Evolutionary conservation across 2,113 vertebrate species (phyloP).

Genomic region (Pica pica): DNA sequence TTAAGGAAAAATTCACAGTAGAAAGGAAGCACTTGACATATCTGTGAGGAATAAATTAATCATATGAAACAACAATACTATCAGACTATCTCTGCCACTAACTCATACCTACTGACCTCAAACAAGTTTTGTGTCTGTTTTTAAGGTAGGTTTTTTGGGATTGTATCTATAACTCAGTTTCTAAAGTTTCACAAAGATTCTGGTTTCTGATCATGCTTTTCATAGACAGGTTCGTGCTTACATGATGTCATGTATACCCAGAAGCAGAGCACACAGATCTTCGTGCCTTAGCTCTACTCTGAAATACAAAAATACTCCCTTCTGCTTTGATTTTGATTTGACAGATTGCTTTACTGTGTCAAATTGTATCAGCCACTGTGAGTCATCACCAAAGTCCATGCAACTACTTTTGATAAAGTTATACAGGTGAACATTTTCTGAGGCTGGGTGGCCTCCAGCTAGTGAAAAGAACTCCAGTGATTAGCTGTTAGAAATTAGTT

Average conservation of each 20-base stretch:
- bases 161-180: fast-evolving
- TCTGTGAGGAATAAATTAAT: neutral
- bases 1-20: neutral
- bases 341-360: neutral
- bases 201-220: neutral
- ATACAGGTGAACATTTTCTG: neutral
- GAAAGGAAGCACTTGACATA: neutral
- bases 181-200: neutral
- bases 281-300: neutral
- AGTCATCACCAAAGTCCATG: neutral
- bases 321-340: neutral
- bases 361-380: neutral
- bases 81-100: neutral
- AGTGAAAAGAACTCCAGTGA: neutral
- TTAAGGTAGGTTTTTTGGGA: neutral
- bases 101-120: neutral
- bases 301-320: neutral
- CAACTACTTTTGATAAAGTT: neutral
- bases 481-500: neutral
- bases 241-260: fast-evolving
- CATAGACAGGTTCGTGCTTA: neutral
- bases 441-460: neutral
- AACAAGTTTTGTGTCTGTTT: neutral
- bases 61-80: neutral
- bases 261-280: neutral